These are phyloP conservation scores for Drosophila punjabiensis DNA, from an alignment of 1,140 invertebrate species.

Conservation along the genomic window DNA sequence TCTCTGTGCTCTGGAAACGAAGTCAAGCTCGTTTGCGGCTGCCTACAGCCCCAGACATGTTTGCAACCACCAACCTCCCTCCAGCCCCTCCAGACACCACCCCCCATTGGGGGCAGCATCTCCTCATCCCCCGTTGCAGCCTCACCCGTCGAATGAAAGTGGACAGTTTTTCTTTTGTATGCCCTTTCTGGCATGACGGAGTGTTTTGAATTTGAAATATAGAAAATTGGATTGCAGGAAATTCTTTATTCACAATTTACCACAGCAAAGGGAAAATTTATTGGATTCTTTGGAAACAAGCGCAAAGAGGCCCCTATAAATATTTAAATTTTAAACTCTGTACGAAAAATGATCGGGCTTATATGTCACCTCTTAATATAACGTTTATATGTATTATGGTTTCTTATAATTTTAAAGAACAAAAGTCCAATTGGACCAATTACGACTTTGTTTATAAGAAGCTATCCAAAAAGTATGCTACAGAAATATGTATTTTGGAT, in stretches of 20 bases:
- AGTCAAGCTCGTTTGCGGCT: slow-evolving; percentile 81
- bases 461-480: neutral
- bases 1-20: slow-evolving; percentile 57
- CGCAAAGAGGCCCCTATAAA: neutral
- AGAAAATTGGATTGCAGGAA: slow-evolving; percentile 10
- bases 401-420: neutral
- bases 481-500: neutral
- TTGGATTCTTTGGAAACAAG: neutral
- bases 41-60: slow-evolving; percentile 77
- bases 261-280: slow-evolving; percentile 6
- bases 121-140: neutral
- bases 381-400: too few species aligned
- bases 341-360: neutral
- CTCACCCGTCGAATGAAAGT: slow-evolving; percentile 47
- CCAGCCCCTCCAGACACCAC: neutral
- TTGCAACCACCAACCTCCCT: slow-evolving; percentile 25
- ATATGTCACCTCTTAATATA: neutral
- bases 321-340: neutral
- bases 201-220: slow-evolving; percentile 4
- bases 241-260: slow-evolving; percentile 19
- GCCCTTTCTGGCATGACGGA: slow-evolving; percentile 19
- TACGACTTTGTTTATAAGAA: neutral
- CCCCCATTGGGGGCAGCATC: neutral
- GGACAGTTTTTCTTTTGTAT: slow-evolving; percentile 67
- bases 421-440: neutral